These are phyloP conservation scores for Diaphora mendica DNA, from an alignment of 2,888 invertebrate species.

Conservation along the genomic window DNA sequence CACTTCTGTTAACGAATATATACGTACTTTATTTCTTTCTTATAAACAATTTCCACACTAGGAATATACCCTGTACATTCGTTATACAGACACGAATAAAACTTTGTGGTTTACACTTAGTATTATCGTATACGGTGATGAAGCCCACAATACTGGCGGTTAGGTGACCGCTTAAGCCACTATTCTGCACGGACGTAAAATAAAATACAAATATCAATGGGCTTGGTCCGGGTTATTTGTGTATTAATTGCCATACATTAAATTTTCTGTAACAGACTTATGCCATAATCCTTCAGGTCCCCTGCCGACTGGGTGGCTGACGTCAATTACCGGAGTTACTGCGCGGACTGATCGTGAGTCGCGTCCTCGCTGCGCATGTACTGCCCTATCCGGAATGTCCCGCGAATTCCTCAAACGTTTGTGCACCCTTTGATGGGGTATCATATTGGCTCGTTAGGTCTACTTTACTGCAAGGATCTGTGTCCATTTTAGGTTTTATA, in stretches of 20 bases:
- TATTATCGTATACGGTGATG: too few relatives aligned
- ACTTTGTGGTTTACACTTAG: too few relatives aligned
- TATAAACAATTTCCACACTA: too few relatives aligned
- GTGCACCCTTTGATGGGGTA: slow-evolving; percentile 27
- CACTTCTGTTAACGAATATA: too few relatives aligned
- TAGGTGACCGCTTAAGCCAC: too few relatives aligned
- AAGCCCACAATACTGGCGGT: too few relatives aligned
- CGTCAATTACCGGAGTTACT: slow-evolving; percentile 83
- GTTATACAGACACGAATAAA: too few relatives aligned
- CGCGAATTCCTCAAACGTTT: slow-evolving; percentile 25
- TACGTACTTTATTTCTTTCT: too few relatives aligned
- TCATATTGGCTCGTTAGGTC: slow-evolving; percentile 26
- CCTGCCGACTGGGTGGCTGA: slow-evolving; percentile 76
- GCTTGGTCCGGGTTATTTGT: not conserved
- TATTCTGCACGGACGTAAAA: too few relatives aligned
- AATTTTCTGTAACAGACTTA: slow-evolving; percentile 45
- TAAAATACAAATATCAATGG: not conserved
- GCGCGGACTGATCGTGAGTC: slow-evolving; percentile 80
- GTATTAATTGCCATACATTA: not conserved
- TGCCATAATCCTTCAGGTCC: slow-evolving; percentile 25
- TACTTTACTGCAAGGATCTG: slow-evolving; percentile 16
- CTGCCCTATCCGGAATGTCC: slow-evolving; percentile 50
- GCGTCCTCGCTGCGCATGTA: slow-evolving; percentile 70
- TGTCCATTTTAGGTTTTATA: slow-evolving; percentile 24
- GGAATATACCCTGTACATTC: too few relatives aligned